phyloP scores from a whole-genome alignment of 2,888 invertebrate species.

The Cacoxenus indagator region DNA sequence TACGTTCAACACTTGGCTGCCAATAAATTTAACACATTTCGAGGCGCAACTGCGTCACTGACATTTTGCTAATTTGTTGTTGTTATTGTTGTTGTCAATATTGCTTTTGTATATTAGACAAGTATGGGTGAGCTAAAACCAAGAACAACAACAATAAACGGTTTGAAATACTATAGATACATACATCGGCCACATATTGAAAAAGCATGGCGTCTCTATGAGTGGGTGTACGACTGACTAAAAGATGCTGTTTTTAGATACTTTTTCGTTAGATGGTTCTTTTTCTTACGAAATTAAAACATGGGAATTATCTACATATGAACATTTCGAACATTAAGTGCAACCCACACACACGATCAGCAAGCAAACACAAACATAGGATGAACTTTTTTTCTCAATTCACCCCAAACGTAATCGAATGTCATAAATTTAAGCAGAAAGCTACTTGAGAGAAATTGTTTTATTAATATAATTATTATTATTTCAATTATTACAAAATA shows the following conservation, averaged over 20 bases:
- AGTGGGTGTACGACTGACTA: neutral
- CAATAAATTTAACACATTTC: slow-evolving; percentile 46
- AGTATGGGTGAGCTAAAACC: too few relatives aligned
- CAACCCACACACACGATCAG: neutral
- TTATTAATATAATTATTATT: too few relatives aligned
- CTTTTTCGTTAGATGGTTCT: neutral
- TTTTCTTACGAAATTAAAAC: neutral
- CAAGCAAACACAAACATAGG: neutral
- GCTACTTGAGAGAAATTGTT: too few relatives aligned
- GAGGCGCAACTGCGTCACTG: slow-evolving; percentile 17
- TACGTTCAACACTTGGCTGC: slow-evolving; percentile 37
- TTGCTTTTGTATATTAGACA: too few relatives aligned
- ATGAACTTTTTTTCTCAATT: too few relatives aligned
- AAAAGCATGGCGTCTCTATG: neutral
- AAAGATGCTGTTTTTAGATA: neutral
- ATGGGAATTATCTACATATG: neutral
- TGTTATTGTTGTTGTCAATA: neutral
- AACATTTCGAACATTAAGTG: neutral
- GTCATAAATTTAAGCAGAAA: slow-evolving; percentile 13
- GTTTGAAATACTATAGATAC: neutral
- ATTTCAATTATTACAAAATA: too few relatives aligned
- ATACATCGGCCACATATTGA: neutral
- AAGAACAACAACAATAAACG: neutral
- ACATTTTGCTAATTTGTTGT: slow-evolving; percentile 18
- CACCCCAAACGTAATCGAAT: slow-evolving; percentile 1